A percentile compares a stretch with the other conserved stretches of the same genome.
phyloP scores from a whole-genome alignment of 2,113 vertebrate species.

The Zapus hudsonius region DNA sequence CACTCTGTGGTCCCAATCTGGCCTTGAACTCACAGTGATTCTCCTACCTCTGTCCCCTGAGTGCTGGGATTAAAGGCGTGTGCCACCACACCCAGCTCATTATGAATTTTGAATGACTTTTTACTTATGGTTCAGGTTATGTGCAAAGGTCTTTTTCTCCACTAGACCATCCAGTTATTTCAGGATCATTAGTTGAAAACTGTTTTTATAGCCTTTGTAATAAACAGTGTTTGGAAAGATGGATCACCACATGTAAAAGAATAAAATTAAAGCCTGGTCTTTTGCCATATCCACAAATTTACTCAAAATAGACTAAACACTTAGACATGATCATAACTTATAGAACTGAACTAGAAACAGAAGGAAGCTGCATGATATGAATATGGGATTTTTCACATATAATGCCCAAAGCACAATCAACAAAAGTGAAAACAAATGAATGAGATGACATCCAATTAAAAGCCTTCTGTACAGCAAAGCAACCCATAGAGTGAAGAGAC shows the following conservation, averaged over 20 bases:
- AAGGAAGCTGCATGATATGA: neutral
- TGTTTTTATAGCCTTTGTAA: neutral
- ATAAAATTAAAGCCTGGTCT: no score
- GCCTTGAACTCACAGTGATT: no score
- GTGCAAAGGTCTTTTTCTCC: neutral
- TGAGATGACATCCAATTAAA: neutral
- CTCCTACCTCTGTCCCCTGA: no score
- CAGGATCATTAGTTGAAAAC: neutral
- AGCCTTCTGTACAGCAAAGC: no score
- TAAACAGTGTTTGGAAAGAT: neutral
- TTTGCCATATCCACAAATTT: no score
- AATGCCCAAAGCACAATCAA: neutral
- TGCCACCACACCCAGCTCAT: no score
- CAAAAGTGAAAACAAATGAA: neutral
- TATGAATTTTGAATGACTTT: neutral
- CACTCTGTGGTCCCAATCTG: no score
- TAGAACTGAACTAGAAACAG: neutral
- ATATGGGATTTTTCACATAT: neutral
- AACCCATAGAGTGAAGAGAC: no score
- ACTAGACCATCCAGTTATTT: neutral
- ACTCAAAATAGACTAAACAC: neutral
- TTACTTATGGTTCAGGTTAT: neutral
- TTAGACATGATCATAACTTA: neutral
- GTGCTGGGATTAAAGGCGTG: no score
- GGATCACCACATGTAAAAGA: no score